Base-by-base conservation (phyloP, 2,797 vertebrate species). In the Gadopsis bispinosus region DNA sequence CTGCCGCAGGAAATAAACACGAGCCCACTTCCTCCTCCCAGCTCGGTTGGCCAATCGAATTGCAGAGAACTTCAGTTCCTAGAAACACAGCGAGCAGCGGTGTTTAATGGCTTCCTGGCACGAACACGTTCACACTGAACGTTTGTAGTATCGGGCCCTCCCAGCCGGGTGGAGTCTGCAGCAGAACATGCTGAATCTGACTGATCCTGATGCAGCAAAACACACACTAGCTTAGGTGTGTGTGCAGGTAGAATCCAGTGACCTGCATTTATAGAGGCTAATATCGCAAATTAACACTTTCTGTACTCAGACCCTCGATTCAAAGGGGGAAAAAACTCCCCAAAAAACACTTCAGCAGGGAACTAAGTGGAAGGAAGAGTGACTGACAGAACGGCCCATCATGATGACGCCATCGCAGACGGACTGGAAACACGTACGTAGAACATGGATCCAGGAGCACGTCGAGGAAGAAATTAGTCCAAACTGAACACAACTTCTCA, bases 1-100 rank as follows among this genome's bases (percentile, higher is more conserved):
- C 80, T 9, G 73, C 56, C 3, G 41, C 71, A 75, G 65, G 77
- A 81, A 86, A 87, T 73, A 80, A 85, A 86, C 59, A 22, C 0
- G 0, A 83, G 81, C 75, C 83, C 87, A 89, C 85, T 91, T 91
- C 90, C 91, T 89, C 72, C 79, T 91, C 89, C 87, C 11, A 53
- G 83, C 79, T 55, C 48, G 43, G 41, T 51, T 1, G 22, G 61
- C 80, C 77, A 72, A 75, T 78, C n/a, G 1, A 9, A 26, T 22
- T 4, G 35, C 65, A 62, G 4, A 62, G 9, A 39, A 41, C 55
- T 12, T 4, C 55, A 61, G 77, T 91, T 91, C 87, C 87, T 88
- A 80, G 87, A 91, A 91, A 87, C 80, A 73, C 68, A 47, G 20
- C 71, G 76, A 39, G 33, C 4, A 59, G 19, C n/a, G 54, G 22